phyloP scores from a whole-genome alignment of 2,797 vertebrate genomes.

The Odontamblyopus rebecca region DNA sequence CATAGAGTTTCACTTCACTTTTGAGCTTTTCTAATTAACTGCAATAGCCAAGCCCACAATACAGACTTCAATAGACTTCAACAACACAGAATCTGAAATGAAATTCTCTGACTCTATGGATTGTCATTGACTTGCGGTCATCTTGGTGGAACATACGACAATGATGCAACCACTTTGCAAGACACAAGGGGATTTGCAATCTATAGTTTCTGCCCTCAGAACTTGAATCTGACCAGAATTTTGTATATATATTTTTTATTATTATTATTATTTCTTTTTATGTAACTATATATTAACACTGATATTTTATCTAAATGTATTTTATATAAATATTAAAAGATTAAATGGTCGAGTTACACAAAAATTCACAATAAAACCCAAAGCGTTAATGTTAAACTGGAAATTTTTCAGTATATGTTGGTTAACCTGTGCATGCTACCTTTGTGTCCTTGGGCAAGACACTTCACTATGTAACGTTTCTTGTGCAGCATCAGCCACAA shows the following conservation, averaged over 20 bases:
- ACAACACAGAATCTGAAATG: neutral
- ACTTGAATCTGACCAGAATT: neutral
- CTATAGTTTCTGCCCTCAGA: slow-evolving; percentile 14
- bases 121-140: slow-evolving; percentile 19
- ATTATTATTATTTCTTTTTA: neutral
- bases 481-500: no score
- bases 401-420: neutral
- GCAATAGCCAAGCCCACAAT: neutral
- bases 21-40: neutral
- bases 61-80: neutral
- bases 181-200: slow-evolving; percentile 26
- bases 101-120: neutral
- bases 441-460: no score
- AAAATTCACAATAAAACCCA: neutral
- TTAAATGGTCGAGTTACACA: neutral
- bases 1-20: neutral
- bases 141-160: slow-evolving; percentile 18
- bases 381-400: neutral
- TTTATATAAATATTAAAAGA: neutral
- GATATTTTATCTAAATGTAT: neutral
- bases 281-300: neutral
- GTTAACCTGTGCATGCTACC: neutral
- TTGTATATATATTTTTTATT: neutral
- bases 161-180: slow-evolving; percentile 51
- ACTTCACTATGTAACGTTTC: no score